These are phyloP conservation scores for Sinopyrophorus schimmeli DNA, from an alignment of 2,888 invertebrate genomes.

Conservation along the genomic window DNA sequence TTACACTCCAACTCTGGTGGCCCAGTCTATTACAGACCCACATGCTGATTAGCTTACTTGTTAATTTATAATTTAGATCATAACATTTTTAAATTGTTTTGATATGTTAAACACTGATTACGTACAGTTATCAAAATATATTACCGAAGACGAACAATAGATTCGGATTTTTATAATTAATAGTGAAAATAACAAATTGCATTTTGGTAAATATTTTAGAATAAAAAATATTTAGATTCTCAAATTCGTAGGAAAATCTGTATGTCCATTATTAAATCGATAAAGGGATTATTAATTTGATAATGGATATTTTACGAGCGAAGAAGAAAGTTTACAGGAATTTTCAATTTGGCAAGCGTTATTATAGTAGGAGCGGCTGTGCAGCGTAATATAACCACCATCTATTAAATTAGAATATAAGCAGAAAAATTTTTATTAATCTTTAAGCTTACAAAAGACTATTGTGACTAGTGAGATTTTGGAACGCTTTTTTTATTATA, in stretches of 20 bases:
- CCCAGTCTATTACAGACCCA: slow-evolving; percentile 36
- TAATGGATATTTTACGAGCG: slow-evolving; percentile 51
- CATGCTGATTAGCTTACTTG: slow-evolving; percentile 19
- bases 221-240: too few species aligned
- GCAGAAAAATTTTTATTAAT: slow-evolving; percentile 30
- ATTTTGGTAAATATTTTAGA: too few species aligned
- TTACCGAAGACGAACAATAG: too few species aligned
- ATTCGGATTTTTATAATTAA: too few species aligned
- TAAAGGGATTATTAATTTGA: slow-evolving; percentile 48
- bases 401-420: slow-evolving; percentile 30
- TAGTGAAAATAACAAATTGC: too few species aligned
- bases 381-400: slow-evolving; percentile 41
- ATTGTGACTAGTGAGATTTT: slow-evolving; percentile 3
- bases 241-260: slow-evolving; percentile 19
- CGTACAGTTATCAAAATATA: too few species aligned
- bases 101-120: too few species aligned
- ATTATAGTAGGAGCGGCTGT: slow-evolving; percentile 43
- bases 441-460: slow-evolving; percentile 12
- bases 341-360: slow-evolving; percentile 49
- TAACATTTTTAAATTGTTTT: too few species aligned
- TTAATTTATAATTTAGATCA: slow-evolving; percentile 24
- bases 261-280: slow-evolving; percentile 40
- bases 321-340: slow-evolving; percentile 48
- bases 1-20: slow-evolving; percentile 40
- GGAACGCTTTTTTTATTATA: neutral